These are phyloP conservation scores for Euleptes europaea DNA, from an alignment of 2,113 vertebrate species.

Conservation along the genomic window DNA sequence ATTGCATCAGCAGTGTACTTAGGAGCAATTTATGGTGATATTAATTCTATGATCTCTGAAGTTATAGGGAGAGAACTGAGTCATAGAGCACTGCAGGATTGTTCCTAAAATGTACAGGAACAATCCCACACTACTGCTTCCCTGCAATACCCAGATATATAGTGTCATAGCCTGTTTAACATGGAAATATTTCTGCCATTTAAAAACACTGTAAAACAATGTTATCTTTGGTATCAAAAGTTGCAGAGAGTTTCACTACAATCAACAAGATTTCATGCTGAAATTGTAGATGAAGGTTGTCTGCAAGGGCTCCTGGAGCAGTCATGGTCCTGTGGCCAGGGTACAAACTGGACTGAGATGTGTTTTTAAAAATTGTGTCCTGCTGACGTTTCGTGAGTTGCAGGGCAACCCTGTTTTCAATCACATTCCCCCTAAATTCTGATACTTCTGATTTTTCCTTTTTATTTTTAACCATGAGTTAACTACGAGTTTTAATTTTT, in stretches of 20 bases:
- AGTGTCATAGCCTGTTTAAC: neutral
- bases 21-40: constrained; percentile 14
- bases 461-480: neutral
- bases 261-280: neutral
- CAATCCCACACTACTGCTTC: neutral
- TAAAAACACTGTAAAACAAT: neutral
- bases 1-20: neutral
- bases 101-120: neutral
- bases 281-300: neutral
- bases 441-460: neutral
- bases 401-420: neutral
- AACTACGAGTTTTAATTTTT: neutral
- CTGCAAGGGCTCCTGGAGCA: neutral
- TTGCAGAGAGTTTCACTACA: neutral
- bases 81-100: neutral
- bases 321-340: neutral
- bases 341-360: neutral
- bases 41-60: neutral
- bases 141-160: neutral
- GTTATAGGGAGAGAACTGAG: neutral
- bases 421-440: neutral
- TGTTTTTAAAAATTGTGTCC: neutral
- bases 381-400: no score
- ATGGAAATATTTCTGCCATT: neutral
- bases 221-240: neutral